Conservation (phyloP, 2,113 vertebrate genomes). For the Nothocercus julius region DNA sequence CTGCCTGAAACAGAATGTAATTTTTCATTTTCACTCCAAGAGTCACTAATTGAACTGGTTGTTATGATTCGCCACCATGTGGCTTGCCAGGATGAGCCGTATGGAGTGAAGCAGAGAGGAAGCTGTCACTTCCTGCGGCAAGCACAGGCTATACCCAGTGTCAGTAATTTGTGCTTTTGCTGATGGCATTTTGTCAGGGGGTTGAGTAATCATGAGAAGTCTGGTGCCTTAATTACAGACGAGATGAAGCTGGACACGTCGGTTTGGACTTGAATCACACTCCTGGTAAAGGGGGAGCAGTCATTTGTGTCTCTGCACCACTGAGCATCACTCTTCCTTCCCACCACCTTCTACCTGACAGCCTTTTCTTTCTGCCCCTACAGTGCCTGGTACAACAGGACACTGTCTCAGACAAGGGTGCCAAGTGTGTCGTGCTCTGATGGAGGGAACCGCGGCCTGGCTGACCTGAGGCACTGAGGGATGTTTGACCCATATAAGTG, state of each 20-base stretch:
- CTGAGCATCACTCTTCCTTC: background rate
- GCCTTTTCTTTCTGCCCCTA: background rate
- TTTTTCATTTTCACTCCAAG: background rate
- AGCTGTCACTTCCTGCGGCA: fast-evolving
- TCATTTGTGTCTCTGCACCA: background rate
- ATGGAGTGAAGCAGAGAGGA: background rate
- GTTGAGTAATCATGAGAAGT: background rate
- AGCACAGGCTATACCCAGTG: background rate
- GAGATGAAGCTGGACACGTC: background rate
- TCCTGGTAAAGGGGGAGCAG: background rate
- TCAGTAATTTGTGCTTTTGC: background rate
- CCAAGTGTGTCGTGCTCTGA: fast-evolving
- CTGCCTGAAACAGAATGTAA: background rate
- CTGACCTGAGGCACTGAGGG: background rate
- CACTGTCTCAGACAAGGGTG: background rate
- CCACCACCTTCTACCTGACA: background rate
- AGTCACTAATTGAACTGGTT: background rate
- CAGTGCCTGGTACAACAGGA: fast-evolving
- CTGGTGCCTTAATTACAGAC: background rate
- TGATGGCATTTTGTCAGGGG: background rate
- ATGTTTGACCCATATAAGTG: background rate
- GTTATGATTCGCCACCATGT: background rate
- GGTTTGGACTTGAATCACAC: background rate
- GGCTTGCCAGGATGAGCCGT: background rate
- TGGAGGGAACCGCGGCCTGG: background rate